These are phyloP conservation scores for Zoanthus sociatus DNA, from an alignment of 92 coral and sea anemone genomes.

Conservation along the genomic window DNA sequence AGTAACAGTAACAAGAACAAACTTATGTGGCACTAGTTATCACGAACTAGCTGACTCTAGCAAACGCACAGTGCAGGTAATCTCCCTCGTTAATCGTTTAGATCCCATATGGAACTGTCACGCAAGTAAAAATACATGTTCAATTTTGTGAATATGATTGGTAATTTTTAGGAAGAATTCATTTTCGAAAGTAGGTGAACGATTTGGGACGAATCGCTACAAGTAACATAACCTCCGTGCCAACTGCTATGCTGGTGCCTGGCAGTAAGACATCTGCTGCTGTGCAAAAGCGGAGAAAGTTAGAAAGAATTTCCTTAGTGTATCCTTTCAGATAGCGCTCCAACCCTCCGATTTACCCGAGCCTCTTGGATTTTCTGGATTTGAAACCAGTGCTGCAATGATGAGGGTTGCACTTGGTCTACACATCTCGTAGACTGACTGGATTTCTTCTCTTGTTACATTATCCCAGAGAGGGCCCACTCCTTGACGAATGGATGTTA, in stretches of 20 bases:
- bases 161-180: conserved; percentile 57
- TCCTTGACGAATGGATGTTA: conserved; percentile 45
- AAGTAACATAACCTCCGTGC: conserved; percentile 48
- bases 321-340: conserved; percentile 35
- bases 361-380: conserved; percentile 9
- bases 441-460: conserved; percentile 28
- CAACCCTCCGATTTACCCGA: conserved; percentile 13
- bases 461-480: conserved; percentile 58
- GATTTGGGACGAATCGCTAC: conserved; percentile 60
- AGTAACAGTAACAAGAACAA: too few relatives aligned
- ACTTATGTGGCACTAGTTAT: too few relatives aligned
- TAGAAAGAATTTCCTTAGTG: background rate
- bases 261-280: conserved; percentile 11
- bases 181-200: conserved; percentile 62
- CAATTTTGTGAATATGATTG: conserved; percentile 48
- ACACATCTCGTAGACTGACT: background rate
- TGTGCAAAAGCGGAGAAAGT: conserved; percentile 36
- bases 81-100: background rate
- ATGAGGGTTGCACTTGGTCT: conserved; percentile 16
- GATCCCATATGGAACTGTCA: conserved; percentile 59
- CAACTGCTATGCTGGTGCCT: background rate
- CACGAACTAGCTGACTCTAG: too few relatives aligned
- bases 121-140: conserved; percentile 54
- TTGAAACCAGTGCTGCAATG: conserved; percentile 11
- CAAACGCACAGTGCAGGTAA: background rate